A percentile compares a stretch with the other conserved stretches of the same genome.
These are phyloP conservation scores for Callipepla squamata DNA, from an alignment of 2,113 vertebrate species.

Conservation along the genomic window DNA sequence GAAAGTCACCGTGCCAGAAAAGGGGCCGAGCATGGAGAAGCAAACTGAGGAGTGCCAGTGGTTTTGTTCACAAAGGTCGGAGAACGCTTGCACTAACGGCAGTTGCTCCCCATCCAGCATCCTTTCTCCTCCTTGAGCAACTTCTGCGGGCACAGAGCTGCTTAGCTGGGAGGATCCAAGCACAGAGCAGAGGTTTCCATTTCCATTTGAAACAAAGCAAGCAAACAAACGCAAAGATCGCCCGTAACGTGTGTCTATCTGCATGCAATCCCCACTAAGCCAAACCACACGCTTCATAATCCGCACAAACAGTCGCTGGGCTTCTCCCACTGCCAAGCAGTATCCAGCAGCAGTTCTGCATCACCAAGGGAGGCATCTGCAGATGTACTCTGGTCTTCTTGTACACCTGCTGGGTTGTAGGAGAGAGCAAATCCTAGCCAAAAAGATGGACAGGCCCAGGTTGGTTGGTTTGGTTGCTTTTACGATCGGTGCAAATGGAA, in stretches of 20 bases:
- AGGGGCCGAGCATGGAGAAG: not conserved
- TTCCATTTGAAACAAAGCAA: not conserved
- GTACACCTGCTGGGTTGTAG: not conserved
- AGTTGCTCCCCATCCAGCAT: constrained; percentile 38
- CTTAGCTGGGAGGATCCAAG: not conserved
- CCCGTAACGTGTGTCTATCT: not conserved
- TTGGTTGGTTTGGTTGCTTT: not conserved
- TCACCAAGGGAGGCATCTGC: not conserved
- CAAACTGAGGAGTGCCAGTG: fast-evolving
- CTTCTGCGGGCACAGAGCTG: not conserved
- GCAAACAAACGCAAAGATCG: not conserved
- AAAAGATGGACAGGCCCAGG: fast-evolving
- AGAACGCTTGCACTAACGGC: not conserved
- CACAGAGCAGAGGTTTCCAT: constrained; percentile 20
- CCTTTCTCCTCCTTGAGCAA: constrained; percentile 32
- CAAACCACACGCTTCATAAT: not conserved
- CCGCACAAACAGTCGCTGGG: not conserved
- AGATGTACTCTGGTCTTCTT: fast-evolving
- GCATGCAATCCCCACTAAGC: not conserved
- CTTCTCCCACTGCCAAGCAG: not conserved
- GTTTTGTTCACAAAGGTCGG: not conserved
- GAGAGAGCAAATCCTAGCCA: not conserved
- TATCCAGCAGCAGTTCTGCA: not conserved
- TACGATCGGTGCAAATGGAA: fast-evolving
- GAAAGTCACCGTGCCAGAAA: not conserved